A percentile compares a stretch with the other conserved stretches of the same genome.
These are phyloP conservation scores for Laticauda colubrina DNA, from an alignment of 2,113 vertebrate genomes.

Conservation along the genomic window DNA sequence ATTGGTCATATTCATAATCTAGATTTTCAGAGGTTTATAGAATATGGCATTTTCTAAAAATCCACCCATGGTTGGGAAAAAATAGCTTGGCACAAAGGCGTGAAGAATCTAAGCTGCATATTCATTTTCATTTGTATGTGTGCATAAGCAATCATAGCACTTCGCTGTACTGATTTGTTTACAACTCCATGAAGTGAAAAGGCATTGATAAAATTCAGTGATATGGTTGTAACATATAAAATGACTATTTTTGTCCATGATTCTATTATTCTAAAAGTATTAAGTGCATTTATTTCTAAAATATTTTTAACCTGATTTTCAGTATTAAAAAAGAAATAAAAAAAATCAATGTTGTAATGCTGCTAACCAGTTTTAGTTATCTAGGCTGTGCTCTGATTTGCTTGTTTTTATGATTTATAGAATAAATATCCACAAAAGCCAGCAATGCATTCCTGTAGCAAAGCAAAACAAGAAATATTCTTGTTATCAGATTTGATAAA, in stretches of 20 bases:
- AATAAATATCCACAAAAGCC: slow-evolving; percentile 30
- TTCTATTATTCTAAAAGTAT: neutral
- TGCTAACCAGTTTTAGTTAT: neutral
- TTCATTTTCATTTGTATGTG: neutral
- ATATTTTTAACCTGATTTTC: neutral
- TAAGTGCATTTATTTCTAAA: neutral
- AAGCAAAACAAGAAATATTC: neutral
- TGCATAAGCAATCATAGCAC: neutral
- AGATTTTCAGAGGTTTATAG: neutral
- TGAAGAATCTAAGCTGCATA: neutral
- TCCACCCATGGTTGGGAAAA: neutral
- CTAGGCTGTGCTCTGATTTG: neutral
- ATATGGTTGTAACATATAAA: neutral
- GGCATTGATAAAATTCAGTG: neutral
- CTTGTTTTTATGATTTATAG: slow-evolving; percentile 21
- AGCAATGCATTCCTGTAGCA: neutral
- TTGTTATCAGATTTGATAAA: neutral
- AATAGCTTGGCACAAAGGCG: neutral
- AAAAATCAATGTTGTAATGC: neutral
- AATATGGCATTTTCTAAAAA: neutral
- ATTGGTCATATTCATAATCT: neutral
- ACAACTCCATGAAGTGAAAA: neutral
- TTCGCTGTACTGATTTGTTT: neutral
- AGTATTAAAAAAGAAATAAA: neutral
- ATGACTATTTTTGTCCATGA: neutral